phyloP scores from a whole-genome alignment of 2,113 vertebrate genomes.

The Crotalus tigris region DNA sequence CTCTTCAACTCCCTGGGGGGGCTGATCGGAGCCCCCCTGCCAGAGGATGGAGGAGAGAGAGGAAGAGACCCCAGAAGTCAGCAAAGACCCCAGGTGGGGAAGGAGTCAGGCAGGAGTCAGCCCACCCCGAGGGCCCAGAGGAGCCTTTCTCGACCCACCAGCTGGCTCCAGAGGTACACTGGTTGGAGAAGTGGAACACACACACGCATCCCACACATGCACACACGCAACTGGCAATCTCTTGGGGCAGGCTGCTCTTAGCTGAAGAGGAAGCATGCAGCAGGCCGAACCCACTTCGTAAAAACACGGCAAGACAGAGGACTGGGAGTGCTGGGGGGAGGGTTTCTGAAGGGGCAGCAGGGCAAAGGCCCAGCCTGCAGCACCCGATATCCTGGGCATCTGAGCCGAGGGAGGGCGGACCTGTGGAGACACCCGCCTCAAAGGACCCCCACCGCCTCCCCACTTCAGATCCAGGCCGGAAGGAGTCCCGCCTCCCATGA shows the following conservation, averaged over 20 bases:
- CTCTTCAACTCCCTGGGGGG: neutral
- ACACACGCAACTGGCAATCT: neutral
- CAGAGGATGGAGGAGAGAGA: neutral
- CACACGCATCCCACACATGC: neutral
- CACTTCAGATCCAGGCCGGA: no score
- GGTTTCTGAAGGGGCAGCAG: neutral
- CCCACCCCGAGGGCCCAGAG: neutral
- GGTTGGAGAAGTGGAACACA: neutral
- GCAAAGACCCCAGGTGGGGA: neutral
- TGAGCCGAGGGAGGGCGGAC: neutral
- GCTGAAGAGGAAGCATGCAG: neutral
- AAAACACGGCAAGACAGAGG: neutral
- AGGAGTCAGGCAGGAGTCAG: neutral
- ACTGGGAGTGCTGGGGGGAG: neutral
- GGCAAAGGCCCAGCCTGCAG: neutral
- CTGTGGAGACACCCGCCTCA: neutral
- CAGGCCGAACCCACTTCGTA: neutral
- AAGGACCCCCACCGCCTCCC: no score
- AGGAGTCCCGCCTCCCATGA: accelerated
- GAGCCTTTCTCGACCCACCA: neutral
- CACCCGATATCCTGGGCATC: accelerated
- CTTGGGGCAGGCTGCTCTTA: neutral
- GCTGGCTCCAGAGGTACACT: neutral
- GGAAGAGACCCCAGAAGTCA: neutral
- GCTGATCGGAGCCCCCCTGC: neutral